Percentiles rank a stretch among this genome's conserved stretches.
phyloP scores from a whole-genome alignment of 1,140 invertebrate species.

The Rhyzopertha dominica region DNA sequence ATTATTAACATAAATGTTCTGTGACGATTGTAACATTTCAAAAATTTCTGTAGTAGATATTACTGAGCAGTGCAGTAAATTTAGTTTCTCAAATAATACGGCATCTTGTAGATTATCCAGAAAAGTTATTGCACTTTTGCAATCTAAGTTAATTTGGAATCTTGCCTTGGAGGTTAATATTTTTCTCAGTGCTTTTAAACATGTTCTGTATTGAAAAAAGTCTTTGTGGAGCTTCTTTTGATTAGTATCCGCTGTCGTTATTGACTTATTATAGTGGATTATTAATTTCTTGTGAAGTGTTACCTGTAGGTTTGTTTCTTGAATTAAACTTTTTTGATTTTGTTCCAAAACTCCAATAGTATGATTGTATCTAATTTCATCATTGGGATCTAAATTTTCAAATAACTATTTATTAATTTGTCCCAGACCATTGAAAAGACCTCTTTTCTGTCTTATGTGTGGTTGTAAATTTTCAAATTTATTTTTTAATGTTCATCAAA shows the following conservation, averaged over 20 bases:
- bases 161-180: not conserved
- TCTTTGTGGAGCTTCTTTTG: conserved; percentile 1
- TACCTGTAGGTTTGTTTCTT: conserved; percentile 7
- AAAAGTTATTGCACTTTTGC: not conserved
- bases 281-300: not conserved
- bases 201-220: not conserved
- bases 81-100: conserved; percentile 1
- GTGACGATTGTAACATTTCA: no score
- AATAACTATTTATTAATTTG: conserved; percentile 7
- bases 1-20: no score
- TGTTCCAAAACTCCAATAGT: not conserved
- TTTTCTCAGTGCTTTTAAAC: not conserved
- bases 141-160: no score
- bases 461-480: no score
- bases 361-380: not conserved
- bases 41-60: no score
- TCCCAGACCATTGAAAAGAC: not conserved
- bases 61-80: not conserved
- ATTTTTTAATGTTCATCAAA: no score
- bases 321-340: conserved; percentile 4
- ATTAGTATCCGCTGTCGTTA: not conserved
- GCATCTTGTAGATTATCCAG: not conserved
- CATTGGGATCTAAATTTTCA: not conserved
- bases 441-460: no score
- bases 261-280: not conserved